phyloP scores from a whole-genome alignment of 1,140 invertebrate species.

The Drosophila auraria region DNA sequence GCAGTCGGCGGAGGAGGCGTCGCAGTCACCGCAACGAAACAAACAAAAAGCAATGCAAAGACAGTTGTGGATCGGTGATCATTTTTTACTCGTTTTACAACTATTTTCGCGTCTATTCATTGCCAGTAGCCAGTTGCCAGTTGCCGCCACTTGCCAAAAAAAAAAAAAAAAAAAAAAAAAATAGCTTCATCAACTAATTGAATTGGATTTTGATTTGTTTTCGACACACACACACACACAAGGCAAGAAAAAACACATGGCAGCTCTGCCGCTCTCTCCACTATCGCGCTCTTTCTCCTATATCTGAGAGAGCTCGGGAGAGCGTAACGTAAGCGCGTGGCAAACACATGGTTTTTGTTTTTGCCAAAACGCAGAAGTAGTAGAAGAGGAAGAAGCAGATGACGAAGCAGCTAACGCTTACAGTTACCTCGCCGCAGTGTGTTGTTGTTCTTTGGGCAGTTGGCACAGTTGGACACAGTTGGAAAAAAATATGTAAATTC shows the following conservation, averaged over 20 bases:
- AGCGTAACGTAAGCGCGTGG: slow-evolving; percentile 66
- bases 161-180: background rate
- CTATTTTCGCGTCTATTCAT: background rate
- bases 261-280: background rate
- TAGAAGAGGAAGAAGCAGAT: slow-evolving; percentile 56
- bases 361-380: slow-evolving; percentile 61
- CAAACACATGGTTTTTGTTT: slow-evolving; percentile 83
- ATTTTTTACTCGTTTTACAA: background rate
- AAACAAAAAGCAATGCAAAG: slow-evolving; percentile 32
- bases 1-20: slow-evolving; percentile 29
- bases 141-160: background rate
- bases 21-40: slow-evolving; percentile 25
- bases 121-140: background rate
- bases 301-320: slow-evolving; percentile 11
- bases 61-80: slow-evolving; percentile 5
- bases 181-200: slow-evolving; percentile 47
- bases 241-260: slow-evolving; percentile 44
- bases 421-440: slow-evolving; percentile 47
- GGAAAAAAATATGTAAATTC: background rate
- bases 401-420: slow-evolving; percentile 55
- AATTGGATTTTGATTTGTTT: slow-evolving; percentile 50
- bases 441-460: slow-evolving; percentile 24
- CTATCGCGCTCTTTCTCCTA: background rate
- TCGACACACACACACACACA: slow-evolving; percentile 8
- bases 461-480: slow-evolving; percentile 16